phyloP scores from a whole-genome alignment of 2,797 vertebrate genomes.

The Mus minutoides region DNA sequence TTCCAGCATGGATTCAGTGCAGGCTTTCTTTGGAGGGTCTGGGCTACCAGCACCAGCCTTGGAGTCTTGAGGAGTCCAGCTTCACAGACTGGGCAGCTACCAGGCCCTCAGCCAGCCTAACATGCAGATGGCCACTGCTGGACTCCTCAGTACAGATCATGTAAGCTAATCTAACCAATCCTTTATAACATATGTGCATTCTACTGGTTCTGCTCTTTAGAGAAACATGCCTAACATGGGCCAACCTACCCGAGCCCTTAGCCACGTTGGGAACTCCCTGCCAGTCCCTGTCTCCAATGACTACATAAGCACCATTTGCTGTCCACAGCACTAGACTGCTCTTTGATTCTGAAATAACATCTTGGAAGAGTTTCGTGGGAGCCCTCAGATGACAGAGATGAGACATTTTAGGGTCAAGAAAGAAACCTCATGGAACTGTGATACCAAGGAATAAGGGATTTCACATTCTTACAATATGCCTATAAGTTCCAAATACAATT shows the following conservation, averaged over 20 bases:
- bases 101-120: not conserved
- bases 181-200: not conserved
- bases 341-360: not conserved
- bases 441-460: accelerated
- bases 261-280: too few relatives aligned
- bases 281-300: not conserved
- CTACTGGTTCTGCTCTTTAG: not conserved
- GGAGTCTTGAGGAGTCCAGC: not conserved
- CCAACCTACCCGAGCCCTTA: not conserved
- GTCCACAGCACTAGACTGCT: accelerated
- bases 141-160: not conserved
- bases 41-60: not conserved
- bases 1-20: not conserved
- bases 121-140: not conserved
- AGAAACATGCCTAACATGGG: not conserved
- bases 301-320: too few relatives aligned
- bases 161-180: not conserved
- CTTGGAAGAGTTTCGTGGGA: too few relatives aligned
- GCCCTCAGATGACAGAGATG: not conserved
- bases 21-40: not conserved
- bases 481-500: accelerated
- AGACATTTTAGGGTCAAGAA: too few relatives aligned
- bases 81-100: not conserved
- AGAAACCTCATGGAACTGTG: accelerated
- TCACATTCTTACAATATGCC: not conserved